phyloP scores from a whole-genome alignment of 2,888 invertebrate species.

The Cryptus viduatorius region DNA sequence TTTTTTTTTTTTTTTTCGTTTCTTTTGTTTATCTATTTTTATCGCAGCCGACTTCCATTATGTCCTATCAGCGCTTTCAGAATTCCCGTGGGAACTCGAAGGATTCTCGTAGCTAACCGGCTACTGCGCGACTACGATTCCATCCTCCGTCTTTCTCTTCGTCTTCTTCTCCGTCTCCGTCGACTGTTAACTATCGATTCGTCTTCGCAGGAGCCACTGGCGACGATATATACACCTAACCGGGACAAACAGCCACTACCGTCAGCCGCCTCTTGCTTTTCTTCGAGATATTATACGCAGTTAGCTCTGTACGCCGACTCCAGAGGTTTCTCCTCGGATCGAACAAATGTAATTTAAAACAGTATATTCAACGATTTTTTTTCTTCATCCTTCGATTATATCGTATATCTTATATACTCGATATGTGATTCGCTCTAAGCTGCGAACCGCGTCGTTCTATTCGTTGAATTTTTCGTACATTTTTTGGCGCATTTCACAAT shows the following conservation, averaged over 20 bases:
- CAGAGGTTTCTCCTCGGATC: background rate
- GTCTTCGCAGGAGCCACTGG: conserved; percentile 22
- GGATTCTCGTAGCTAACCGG: conserved; percentile 3
- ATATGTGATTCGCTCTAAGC: background rate
- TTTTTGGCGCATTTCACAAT: background rate
- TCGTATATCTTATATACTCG: background rate
- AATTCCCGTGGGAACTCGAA: conserved; percentile 7
- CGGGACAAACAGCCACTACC: conserved; percentile 10
- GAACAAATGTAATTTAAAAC: background rate
- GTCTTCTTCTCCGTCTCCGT: conserved; percentile 19
- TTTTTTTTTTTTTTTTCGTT: background rate
- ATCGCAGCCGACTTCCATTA: background rate
- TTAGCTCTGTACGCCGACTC: conserved; percentile 5
- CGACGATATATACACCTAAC: conserved; percentile 4
- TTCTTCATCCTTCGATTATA: too few relatives aligned
- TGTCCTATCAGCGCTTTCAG: background rate
- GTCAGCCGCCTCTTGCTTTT: conserved; percentile 9
- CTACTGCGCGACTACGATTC: background rate
- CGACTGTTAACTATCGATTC: conserved; percentile 39
- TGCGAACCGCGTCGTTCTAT: background rate
- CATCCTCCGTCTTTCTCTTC: conserved; percentile 7
- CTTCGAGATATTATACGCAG: conserved; percentile 6
- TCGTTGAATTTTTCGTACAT: background rate
- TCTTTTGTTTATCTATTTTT: background rate
- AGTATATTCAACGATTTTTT: too few relatives aligned